Percentiles rank a stretch among this genome's conserved stretches.
phyloP scores from a whole-genome alignment of 2,888 invertebrate species.

The Globia sparganii region DNA sequence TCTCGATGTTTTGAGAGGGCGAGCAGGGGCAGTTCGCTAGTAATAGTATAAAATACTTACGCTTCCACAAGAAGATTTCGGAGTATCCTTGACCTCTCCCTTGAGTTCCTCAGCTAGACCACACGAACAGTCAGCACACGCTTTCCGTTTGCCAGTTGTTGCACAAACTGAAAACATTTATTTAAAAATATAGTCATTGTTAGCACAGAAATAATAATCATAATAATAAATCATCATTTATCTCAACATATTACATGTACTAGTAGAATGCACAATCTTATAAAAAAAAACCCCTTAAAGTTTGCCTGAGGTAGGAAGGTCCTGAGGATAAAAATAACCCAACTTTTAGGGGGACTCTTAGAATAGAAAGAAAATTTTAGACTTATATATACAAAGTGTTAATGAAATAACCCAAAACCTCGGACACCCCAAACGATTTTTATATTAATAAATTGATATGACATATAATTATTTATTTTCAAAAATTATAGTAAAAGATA shows the following conservation, averaged over 20 bases:
- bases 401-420: no score
- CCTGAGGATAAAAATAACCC: background rate
- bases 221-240: no score
- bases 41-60: constrained; percentile 90
- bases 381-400: no score
- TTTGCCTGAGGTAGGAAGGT: background rate
- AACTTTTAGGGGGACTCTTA: background rate
- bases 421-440: no score
- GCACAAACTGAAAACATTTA: constrained; percentile 92
- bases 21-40: background rate
- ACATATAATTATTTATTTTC: no score
- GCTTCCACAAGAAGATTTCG: constrained; percentile 98
- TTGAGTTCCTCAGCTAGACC: constrained; percentile 98
- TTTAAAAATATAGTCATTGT: background rate
- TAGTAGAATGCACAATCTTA: background rate
- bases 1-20: background rate
- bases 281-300: background rate
- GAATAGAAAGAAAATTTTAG: no score
- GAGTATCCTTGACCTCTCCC: constrained; percentile 91
- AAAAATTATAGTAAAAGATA: no score
- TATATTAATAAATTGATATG: no score
- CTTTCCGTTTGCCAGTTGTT: constrained; percentile 97
- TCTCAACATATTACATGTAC: background rate
- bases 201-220: background rate
- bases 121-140: constrained; percentile 99